A percentile compares a stretch with the other conserved stretches of the same genome.
phyloP scores from a whole-genome alignment of 2,888 invertebrate genomes.

The Volucella zonaria region DNA sequence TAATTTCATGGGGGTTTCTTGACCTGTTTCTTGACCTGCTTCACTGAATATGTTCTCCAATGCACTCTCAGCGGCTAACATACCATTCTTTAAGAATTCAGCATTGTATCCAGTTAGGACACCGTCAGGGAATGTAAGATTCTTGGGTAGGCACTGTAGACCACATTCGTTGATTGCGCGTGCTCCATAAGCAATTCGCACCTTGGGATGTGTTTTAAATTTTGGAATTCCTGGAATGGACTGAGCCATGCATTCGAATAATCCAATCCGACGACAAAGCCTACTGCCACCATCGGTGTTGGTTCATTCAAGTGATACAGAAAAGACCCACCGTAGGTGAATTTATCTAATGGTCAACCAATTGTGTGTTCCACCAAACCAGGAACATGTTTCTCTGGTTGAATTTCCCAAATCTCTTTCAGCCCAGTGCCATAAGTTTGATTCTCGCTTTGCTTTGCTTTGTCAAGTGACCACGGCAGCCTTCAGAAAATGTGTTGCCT shows the following conservation, averaged over 20 bases:
- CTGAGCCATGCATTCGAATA: constrained; percentile 97
- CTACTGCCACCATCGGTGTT: constrained; percentile 93
- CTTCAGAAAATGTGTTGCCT: constrained; percentile 98
- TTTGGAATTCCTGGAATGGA: constrained; percentile 97
- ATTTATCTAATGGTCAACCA: constrained; percentile 97
- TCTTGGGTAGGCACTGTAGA: constrained; percentile 93
- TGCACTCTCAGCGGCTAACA: constrained; percentile 97
- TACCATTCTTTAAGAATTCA: constrained; percentile 97
- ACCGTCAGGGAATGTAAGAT: constrained; percentile 96
- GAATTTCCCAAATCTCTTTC: constrained; percentile 98
- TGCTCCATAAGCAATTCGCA: constrained; percentile 97
- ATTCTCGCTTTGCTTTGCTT: constrained; percentile 93
- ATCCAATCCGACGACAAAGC: constrained; percentile 97
- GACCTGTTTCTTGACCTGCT: constrained; percentile 85
- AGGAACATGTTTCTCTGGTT: constrained; percentile 92
- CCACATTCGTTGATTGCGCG: constrained; percentile 99
- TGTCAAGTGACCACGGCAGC: constrained; percentile 98
- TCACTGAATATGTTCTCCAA: constrained; percentile 90
- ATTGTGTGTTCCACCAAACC: constrained; percentile 97
- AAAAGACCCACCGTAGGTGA: constrained; percentile 98
- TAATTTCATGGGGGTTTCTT: constrained; percentile 86
- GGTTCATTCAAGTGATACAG: constrained; percentile 95
- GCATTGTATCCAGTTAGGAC: constrained; percentile 95
- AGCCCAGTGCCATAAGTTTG: constrained; percentile 97
- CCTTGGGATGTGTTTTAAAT: constrained; percentile 96